Base-by-base conservation (phyloP, 2,797 vertebrate genomes). In the Tachyglossus aculeatus region DNA sequence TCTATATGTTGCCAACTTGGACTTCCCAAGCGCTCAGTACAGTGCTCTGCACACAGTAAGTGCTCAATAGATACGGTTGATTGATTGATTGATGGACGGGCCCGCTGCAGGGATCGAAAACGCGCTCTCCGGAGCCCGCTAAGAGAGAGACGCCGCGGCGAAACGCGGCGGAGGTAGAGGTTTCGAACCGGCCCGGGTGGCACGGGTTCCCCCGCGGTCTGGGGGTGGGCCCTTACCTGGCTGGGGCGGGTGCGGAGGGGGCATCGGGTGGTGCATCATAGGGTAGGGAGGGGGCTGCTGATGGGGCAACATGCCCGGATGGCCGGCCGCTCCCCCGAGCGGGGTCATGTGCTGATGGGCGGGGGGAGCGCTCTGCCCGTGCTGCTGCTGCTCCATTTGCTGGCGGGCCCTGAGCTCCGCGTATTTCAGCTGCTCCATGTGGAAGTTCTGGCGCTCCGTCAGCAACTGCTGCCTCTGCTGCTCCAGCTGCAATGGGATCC, bases 351-450 rank as follows among this genome's bases (percentile, higher is more conserved):
- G 91, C 83, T 90, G 90, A 79, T 88, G 92, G 1, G 87, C 40
- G 66, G 90, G 93, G 43, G 83, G 90, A 0, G 86, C 84, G 52
- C 65, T 92, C 68, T 89, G 92, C 47, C 84, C 89, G 19, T 68
- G 95, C 90, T 52, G 90, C 71, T 96, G 95, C 86, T 98, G 97
- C 82, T 99, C 97, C 94, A 98, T 95, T 89, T 98, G 98, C 90
- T 99, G 98, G 4, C 97, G 91, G 5, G 98, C 97, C 74, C 98
- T 93, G 48, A 99, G 84, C 81, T 99, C 97, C 0, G 98, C 98
- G 0, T 99, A 98, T 24, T 98, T 98, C n/a, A 99, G 93, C 93
- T 99, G 98, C 83, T 99, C 98, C 97, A 98, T 99, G 95, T 99
- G 98, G 89, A 99, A 99, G 2, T 97, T 96, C 91, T 99, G 97